Evolutionary conservation across 2,113 vertebrate species (phyloP).

Genomic region (Brachypodius melanocephalos): DNA sequence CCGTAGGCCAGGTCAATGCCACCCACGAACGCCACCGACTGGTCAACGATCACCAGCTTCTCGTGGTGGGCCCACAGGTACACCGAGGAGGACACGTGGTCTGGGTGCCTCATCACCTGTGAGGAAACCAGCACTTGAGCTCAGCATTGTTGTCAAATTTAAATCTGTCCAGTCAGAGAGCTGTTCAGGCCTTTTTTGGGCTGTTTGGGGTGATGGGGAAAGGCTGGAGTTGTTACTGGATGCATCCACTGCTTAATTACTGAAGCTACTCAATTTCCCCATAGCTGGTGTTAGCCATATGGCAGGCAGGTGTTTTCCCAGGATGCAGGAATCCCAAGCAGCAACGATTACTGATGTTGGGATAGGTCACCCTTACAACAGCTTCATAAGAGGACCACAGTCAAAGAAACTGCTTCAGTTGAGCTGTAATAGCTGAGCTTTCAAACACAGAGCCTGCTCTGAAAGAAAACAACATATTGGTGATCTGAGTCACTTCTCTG

Average conservation of each 20-base stretch:
- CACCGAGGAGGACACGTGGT: slow-evolving; percentile 91
- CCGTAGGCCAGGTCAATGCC: slow-evolving; percentile 96
- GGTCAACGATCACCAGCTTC: slow-evolving; percentile 91
- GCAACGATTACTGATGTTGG: neutral
- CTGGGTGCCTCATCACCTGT: slow-evolving; percentile 96
- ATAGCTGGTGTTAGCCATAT: neutral
- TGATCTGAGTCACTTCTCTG: slow-evolving; percentile 47
- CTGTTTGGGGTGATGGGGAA: neutral
- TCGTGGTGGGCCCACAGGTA: slow-evolving; percentile 98
- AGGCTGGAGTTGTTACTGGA: neutral
- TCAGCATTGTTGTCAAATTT: fast-evolving
- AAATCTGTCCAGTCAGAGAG: neutral
- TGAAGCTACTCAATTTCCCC: neutral
- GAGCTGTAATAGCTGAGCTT: slow-evolving; percentile 12
- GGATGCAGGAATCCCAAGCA: fast-evolving
- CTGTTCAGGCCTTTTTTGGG: neutral
- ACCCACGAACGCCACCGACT: slow-evolving; percentile 91
- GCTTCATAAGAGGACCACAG: neutral
- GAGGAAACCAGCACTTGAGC: neutral
- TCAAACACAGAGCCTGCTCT: slow-evolving; percentile 20
- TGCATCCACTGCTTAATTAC: neutral
- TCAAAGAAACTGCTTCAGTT: neutral
- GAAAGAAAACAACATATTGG: slow-evolving; percentile 59
- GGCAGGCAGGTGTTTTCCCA: neutral
- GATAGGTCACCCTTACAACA: neutral